Percentiles rank a stretch among this genome's conserved stretches.
phyloP scores from a whole-genome alignment of 2,888 invertebrate species.

The Eledone cirrhosa region DNA sequence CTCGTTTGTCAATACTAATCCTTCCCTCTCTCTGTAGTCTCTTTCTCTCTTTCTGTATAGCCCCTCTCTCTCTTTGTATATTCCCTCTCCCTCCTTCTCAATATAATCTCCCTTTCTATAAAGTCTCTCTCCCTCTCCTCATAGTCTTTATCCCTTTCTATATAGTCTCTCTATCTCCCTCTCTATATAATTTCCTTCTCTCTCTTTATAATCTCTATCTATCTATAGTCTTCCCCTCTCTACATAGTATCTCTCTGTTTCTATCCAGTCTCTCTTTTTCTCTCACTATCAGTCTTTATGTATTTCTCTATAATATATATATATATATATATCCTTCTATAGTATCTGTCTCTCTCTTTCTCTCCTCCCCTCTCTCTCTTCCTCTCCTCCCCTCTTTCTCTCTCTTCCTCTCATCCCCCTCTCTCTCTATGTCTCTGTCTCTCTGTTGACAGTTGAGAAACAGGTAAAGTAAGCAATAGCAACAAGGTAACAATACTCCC shows the following conservation, averaged over 20 bases:
- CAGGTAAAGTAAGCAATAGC: neutral
- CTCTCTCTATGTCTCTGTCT: slow-evolving; percentile 36
- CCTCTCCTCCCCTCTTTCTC: slow-evolving; percentile 32
- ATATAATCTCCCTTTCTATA: neutral
- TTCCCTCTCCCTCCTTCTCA: slow-evolving; percentile 37
- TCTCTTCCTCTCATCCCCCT: slow-evolving; percentile 40
- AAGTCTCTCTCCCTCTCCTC: neutral
- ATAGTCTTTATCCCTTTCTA: neutral
- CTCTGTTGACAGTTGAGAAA: neutral
- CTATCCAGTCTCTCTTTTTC: slow-evolving; percentile 34
- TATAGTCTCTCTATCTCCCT: neutral
- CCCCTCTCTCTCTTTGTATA: slow-evolving; percentile 1
- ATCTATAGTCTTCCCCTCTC: too few species aligned
- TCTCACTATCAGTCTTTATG: too few species aligned
- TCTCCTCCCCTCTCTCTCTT: neutral
- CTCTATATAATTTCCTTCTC: slow-evolving; percentile 33
- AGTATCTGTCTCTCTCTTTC: neutral
- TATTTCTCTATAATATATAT: too few species aligned
- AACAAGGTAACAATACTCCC: neutral
- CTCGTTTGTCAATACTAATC: neutral
- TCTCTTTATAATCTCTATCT: slow-evolving; percentile 33
- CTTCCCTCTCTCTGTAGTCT: neutral
- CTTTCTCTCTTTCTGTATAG: neutral
- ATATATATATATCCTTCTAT: too few species aligned
- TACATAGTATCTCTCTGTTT: neutral